Percentiles rank a stretch among this genome's conserved stretches.
Evolutionary conservation across 2,888 invertebrate species (phyloP).

Genomic region (Prosopocoilus inquinatus): DNA sequence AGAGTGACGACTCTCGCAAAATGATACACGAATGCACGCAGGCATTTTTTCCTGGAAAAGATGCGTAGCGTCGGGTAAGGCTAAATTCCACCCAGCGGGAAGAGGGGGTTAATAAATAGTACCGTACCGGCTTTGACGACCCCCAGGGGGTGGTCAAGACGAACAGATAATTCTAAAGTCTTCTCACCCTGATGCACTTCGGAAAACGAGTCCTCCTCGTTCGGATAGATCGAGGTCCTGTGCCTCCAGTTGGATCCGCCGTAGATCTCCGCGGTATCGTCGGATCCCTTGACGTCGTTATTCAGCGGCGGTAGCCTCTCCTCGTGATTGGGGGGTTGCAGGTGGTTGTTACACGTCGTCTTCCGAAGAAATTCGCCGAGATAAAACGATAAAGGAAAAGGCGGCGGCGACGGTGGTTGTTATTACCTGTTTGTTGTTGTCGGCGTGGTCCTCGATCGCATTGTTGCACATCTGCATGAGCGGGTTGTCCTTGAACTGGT

Average conservation of each 20-base stretch:
- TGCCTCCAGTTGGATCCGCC: slow-evolving; percentile 26
- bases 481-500: slow-evolving; percentile 7
- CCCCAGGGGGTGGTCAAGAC: too few species aligned
- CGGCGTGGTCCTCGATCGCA: background rate
- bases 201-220: slow-evolving; percentile 35
- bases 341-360: slow-evolving; percentile 23
- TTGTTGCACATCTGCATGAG: background rate
- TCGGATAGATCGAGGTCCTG: slow-evolving; percentile 29
- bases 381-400: too few species aligned
- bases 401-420: too few species aligned
- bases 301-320: slow-evolving; percentile 27
- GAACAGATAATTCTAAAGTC: background rate
- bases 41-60: too few species aligned
- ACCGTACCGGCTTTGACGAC: too few species aligned
- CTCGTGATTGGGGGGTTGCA: slow-evolving; percentile 16
- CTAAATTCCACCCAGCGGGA: too few species aligned
- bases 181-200: slow-evolving; percentile 22
- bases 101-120: too few species aligned
- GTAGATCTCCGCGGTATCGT: slow-evolving; percentile 31
- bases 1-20: too few species aligned
- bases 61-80: too few species aligned
- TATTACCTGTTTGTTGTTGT: background rate
- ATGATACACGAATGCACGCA: too few species aligned
- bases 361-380: background rate
- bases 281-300: slow-evolving; percentile 26